Evolutionary conservation across 2,888 invertebrate species (phyloP), one percentile per base, ranked within the genome.

Genomic region (Sesia bembeciformis): DNA sequence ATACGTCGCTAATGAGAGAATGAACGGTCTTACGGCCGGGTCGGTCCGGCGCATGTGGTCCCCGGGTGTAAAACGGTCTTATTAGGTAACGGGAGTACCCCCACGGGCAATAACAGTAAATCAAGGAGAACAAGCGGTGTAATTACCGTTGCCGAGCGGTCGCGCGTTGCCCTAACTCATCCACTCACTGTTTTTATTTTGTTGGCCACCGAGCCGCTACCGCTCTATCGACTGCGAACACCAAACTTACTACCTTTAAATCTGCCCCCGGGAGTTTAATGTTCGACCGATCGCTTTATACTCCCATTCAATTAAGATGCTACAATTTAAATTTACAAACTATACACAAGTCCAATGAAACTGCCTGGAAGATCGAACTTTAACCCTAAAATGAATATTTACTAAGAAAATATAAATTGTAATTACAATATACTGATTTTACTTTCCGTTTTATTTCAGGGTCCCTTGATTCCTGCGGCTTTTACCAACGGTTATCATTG

Each of bases 401-500:
- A 23, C 23, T 23, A 23, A 23, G 23, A 2, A 23, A 23, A 23
- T 23, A 23, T 23, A 23, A 23, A 1, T 23, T 23, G 23, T 23
- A 23, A 23, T 23, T 23, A 23, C 2, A 23, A 23, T 23, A 23
- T 23, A 40, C 51, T 54, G 8, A 54, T 42, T 39, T 39, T 51
- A 62, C 62, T 58, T 62, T 70, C 66, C 70, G 51, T 71, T 63
- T 82, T 84, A 82, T 94, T 94, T 65, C 94, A 97, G 97, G 97
- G 97, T 84, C 96, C 97, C 85, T 93, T 98, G 93, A 97, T 98
- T 93, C 97, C 97, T 91, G 97, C 97, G 92, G 97, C 97, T 91
- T 98, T 97, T 92, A 97, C 97, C 93, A 98, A 98, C 93, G 98
- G 98, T 92, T 97, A 97, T 93, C 97, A 97, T 94, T 96, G 95